Base-by-base conservation (phyloP, 2,113 vertebrate genomes). In the Mola mola region DNA sequence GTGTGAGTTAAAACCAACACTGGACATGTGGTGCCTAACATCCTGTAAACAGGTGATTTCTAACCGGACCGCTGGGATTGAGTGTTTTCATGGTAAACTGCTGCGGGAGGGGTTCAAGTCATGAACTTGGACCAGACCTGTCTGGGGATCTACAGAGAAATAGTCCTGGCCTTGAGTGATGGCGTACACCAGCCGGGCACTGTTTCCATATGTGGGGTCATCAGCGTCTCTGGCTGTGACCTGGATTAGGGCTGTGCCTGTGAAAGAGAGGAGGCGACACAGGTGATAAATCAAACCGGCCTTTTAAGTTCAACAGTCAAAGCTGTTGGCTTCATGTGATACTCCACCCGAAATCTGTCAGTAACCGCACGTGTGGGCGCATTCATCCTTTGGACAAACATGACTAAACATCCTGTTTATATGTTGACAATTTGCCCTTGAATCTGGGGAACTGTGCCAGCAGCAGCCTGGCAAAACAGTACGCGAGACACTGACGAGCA, bases 141-240 rank as follows among this genome's bases (percentile, higher is more conserved):
- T 95, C 81, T 96, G 94, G 25, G 95, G 93, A 63, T 96, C 95
- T 82, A 96, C 94, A 12, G 95, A 95, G 88, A 96, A 96, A 81
- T 91, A 93, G 67, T 94, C 92, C 82, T 95, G 93, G 15, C 95
- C 95, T 29, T 96, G 93, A 25, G 92, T 89, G 43, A 96, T 89
- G 8, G 94, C 93, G 49, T 96, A 96, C 42, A 96, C 95, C 82
- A 96, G 89, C 78, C 89, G 90, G 55, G 95, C 95, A 0, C 94
- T 96, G 90, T 93, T 96, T 37, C 95, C 95, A 12, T 96, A 96
- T 24, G 93, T 88, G 2, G 94, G 94, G 58, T 96, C 95, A 40
- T 96, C 95, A 0, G 95, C 94, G 0, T 96, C 95, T 0, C 88
- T 91, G 52, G 94, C 94, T 3, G 94, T 96, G 66, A 96, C 94